These are phyloP conservation scores for Rugalucina vietnamica DNA, from an alignment of 2,888 invertebrate genomes.

Conservation along the genomic window DNA sequence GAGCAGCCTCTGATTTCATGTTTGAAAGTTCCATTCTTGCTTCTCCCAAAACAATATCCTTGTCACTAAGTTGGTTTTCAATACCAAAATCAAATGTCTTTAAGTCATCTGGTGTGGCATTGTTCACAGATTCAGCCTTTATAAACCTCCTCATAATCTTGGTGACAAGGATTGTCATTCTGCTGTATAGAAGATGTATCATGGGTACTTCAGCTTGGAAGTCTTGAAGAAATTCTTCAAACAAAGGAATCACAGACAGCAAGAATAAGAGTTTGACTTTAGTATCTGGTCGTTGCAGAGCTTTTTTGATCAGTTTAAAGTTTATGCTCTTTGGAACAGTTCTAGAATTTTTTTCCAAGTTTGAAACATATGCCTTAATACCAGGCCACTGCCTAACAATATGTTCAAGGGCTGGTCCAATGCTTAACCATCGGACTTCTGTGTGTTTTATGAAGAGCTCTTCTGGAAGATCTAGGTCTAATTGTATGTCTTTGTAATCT, in stretches of 20 bases:
- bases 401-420: neutral
- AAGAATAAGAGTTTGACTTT: constrained; percentile 3
- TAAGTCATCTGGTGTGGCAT: constrained; percentile 7
- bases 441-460: neutral
- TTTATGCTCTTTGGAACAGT: neutral
- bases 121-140: constrained; percentile 14
- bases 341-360: neutral
- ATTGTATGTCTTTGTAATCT: constrained; percentile 29
- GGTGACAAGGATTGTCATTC: constrained; percentile 28
- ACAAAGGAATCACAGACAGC: constrained; percentile 28
- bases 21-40: constrained; percentile 27
- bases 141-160: constrained; percentile 32
- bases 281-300: neutral
- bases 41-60: constrained; percentile 35
- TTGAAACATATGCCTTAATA: neutral
- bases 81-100: constrained; percentile 23
- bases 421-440: neutral
- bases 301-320: neutral
- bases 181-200: constrained; percentile 81
- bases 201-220: constrained; percentile 33
- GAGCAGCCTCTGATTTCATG: neutral
- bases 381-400: neutral
- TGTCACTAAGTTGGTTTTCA: constrained; percentile 26
- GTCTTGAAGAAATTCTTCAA: constrained; percentile 37
- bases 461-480: constrained; percentile 17